Evolutionary conservation across 2,113 vertebrate genomes (phyloP), one percentile per base, ranked within the genome.

Genomic region (Micromys minutus): DNA sequence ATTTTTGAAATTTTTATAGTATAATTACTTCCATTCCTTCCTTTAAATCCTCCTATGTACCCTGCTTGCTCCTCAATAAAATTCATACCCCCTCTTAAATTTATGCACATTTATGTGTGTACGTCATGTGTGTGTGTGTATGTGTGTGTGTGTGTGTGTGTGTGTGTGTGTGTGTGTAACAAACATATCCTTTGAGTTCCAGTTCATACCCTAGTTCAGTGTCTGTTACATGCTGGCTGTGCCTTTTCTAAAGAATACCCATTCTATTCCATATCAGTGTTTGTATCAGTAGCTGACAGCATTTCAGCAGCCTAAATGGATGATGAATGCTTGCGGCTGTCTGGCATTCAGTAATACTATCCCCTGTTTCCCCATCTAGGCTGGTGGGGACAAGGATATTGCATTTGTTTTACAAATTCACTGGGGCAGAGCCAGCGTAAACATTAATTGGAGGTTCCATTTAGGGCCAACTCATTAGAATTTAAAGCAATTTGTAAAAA

Each of bases 401-500:
- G 90, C 92, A 96, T 94, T 95, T 97, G 95, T 97, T 95, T 97
- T 92, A 94, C 96, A 97, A 94, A 97, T 93, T 93, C 19, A 1
- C 81, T 97, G 96, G 92, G 85, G 47, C 67, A 96, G 50, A 92
- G 97, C 96, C 96, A 97, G 85, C 75, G 55, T 96, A 95, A 98
- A 97, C 96, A 95, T 74, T 4, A 29, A 95, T 89, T 94, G 55
- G 81, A 96, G 80, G 50, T 93, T 97, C 93, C 19, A n/a, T 96
- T 76, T 85, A 94, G 96, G 92, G 90, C 92, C 92, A 97, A 21
- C 92, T 96, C 93, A 95, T 98, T 97, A 97, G 96, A 97, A 97
- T 97, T 96, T 96, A 92, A 95, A 97, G 85, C 92, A 95, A 83
- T 97, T 97, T 97, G 96, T 67, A 96, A 96, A 88, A 94, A 97